Conservation (phyloP, 2,888 invertebrate genomes). For the Xylophagus ater region DNA sequence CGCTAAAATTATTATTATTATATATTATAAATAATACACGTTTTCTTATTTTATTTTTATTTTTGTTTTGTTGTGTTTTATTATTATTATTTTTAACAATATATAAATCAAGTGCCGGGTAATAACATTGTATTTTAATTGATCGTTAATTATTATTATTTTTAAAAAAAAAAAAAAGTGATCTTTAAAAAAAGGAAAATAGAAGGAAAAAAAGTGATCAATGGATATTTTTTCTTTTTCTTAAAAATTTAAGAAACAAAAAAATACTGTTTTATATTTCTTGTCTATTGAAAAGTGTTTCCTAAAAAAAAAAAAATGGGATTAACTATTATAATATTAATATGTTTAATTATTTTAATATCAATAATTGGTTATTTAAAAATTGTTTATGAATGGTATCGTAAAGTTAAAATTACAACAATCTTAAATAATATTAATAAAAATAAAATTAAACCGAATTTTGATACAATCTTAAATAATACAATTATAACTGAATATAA, state of each 20-base stretch:
- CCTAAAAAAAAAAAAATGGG: slow-evolving; percentile 16
- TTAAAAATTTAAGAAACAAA: no score
- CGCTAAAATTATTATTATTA: not conserved
- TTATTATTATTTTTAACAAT: not conserved
- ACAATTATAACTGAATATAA: slow-evolving; percentile 18
- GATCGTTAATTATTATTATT: not conserved
- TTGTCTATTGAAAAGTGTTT: not conserved
- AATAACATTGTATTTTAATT: no score
- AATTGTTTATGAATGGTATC: slow-evolving; percentile 23
- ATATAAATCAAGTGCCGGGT: not conserved
- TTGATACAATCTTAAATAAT: slow-evolving; percentile 5
- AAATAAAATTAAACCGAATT: slow-evolving; percentile 15
- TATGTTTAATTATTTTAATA: slow-evolving; percentile 18
- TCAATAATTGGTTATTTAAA: slow-evolving; percentile 22
- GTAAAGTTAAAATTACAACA: slow-evolving; percentile 23
- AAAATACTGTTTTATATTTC: no score
- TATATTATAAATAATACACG: not conserved
- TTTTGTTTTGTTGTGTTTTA: not conserved
- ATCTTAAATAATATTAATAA: slow-evolving; percentile 11
- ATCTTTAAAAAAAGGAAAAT: not conserved
- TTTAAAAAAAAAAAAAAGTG: not conserved
- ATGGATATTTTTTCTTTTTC: no score
- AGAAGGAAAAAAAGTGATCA: not conserved
- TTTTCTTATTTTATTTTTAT: not conserved
- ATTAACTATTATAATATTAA: slow-evolving; percentile 17